Base-by-base conservation (phyloP, 2,888 invertebrate species). In the Blastobasis adustella region DNA sequence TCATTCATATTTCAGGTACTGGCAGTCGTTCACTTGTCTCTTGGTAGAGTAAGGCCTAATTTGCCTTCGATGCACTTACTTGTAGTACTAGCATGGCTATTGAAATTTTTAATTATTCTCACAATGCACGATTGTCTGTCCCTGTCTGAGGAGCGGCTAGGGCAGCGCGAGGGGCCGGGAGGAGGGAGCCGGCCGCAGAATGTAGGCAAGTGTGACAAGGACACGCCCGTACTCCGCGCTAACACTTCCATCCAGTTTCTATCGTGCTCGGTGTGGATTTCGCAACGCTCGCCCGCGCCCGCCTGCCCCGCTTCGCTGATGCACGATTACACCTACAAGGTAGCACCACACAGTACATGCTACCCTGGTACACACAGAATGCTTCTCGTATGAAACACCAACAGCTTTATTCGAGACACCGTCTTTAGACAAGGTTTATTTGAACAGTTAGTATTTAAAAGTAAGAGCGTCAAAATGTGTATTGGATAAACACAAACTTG, bases 151-250 rank as follows among this genome's bases (percentile, higher is more conserved):
- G 72, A 61, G 67, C 63, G 71, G 69, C 60, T 66, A 64, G 69
- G 73, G 69, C 72, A 63, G 70, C 54, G 59, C 56, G 4, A 68
- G 63, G 69, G 76, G 59, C 79, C 69, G 79, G 74, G 79, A 72
- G 76, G 77, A 67, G 76, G 69, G 71, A 73, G 77, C 72, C 70
- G 72, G 79, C 76, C 76, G 72, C 77, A 81, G 83, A 87, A 88
- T 88, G 87, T 87, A 86, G 87, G 87, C 87, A 88, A 88, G 78
- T 86, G 86, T 87, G 87, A 87, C 87, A 88, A 88, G 87, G 87
- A 86, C 87, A 86, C 84, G 82, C 87, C 84, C 83, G 87, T 84
- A 86, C 86, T 79, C 76, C 76, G 80, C 76, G 79, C 81, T 79
- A 85, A 80, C 82, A 85, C 83, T 86, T 84, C 87, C 86, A 88